Evolutionary conservation across 2,113 vertebrate species (phyloP).

Genomic region (Cyrtonyx montezumae): DNA sequence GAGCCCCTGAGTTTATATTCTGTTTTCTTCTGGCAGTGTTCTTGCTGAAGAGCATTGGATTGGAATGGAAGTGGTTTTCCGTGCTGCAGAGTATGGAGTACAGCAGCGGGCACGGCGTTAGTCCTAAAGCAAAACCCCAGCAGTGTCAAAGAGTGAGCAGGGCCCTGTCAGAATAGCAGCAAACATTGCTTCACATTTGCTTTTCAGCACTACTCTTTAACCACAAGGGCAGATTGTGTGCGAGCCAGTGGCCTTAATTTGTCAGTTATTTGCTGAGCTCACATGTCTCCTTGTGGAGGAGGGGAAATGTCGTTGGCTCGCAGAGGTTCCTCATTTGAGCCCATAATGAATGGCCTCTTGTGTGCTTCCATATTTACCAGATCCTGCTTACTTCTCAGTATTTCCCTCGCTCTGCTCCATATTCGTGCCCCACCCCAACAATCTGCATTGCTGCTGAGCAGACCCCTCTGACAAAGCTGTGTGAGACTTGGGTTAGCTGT

Average conservation of each 20-base stretch:
- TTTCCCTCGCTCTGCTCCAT: neutral
- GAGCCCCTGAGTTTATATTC: neutral
- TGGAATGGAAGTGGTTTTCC: neutral
- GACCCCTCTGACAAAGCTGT: neutral
- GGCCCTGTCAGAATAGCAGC: neutral
- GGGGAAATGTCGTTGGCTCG: neutral
- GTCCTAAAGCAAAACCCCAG: neutral
- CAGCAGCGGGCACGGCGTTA: accelerated
- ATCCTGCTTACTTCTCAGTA: neutral
- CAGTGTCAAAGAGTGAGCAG: neutral
- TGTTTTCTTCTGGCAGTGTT: neutral
- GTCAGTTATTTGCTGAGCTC: conserved; percentile 34
- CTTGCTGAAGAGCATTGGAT: neutral
- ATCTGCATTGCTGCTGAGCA: neutral
- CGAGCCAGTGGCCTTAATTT: neutral
- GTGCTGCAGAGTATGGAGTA: neutral
- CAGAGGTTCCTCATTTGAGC: conserved; percentile 51
- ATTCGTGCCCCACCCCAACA: neutral
- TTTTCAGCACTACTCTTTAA: neutral
- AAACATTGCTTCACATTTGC: neutral
- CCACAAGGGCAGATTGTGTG: neutral
- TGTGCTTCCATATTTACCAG: neutral
- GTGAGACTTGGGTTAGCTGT: neutral
- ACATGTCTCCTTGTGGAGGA: neutral
- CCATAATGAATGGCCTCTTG: neutral